phyloP scores from a whole-genome alignment of 2,113 vertebrate species.

The Acanthisitta chloris region DNA sequence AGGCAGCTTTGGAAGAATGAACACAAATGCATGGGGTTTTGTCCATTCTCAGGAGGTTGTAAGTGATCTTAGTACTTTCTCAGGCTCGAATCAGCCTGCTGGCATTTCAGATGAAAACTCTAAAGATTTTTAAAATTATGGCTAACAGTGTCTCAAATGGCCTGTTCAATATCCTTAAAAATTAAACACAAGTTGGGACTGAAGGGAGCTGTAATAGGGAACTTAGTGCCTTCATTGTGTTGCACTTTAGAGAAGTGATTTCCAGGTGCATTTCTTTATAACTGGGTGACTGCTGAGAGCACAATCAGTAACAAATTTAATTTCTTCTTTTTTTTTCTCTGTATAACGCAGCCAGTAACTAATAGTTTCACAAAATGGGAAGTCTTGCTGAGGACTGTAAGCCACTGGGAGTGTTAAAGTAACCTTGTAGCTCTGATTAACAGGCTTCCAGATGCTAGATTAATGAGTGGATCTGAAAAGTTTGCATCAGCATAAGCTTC shows the following conservation, averaged over 20 bases:
- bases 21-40: neutral
- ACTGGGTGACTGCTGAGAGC: neutral
- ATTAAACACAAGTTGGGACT: neutral
- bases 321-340: neutral
- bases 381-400: neutral
- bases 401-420: conserved; percentile 11
- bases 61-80: neutral
- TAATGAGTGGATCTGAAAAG: conserved; percentile 54
- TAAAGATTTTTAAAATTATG: conserved; percentile 2
- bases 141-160: neutral
- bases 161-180: conserved; percentile 24
- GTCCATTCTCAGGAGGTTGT: neutral
- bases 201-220: neutral
- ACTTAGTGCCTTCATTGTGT: neutral
- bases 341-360: conserved; percentile 16
- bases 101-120: neutral
- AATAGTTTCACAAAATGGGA: conserved; percentile 3
- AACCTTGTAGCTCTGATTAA: conserved; percentile 47
- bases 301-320: neutral
- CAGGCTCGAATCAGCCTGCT: conserved; percentile 10
- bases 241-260: neutral
- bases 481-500: conserved; percentile 47
- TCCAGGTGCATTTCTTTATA: conserved; percentile 27
- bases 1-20: neutral
- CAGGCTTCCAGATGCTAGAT: conserved; percentile 50